phyloP scores from a whole-genome alignment of 2,113 vertebrate genomes.

The Acanthochromis polyacanthus region DNA sequence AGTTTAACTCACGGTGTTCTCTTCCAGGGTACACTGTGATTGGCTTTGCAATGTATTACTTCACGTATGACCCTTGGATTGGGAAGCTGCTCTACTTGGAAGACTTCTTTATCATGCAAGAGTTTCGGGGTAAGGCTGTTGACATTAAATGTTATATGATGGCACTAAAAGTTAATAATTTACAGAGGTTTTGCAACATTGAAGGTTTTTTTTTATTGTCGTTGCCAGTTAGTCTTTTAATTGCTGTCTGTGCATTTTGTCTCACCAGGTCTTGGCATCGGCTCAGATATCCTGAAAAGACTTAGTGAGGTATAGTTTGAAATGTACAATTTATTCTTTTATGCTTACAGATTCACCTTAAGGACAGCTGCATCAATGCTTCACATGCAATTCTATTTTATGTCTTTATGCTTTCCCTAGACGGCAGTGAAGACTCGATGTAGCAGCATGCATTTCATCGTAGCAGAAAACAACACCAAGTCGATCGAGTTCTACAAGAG shows the following conservation, averaged over 20 bases:
- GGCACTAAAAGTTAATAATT: slow-evolving; percentile 50
- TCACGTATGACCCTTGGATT: slow-evolving; percentile 86
- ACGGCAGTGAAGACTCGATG: slow-evolving; percentile 84
- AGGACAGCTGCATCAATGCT: not conserved
- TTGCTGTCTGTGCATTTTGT: slow-evolving; percentile 21
- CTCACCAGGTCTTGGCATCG: slow-evolving; percentile 81
- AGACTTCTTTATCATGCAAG: slow-evolving; percentile 86
- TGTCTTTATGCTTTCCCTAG: slow-evolving; percentile 61
- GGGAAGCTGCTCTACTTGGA: slow-evolving; percentile 87
- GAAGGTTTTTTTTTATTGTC: not conserved
- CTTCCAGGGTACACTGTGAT: slow-evolving; percentile 70
- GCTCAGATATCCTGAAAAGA: slow-evolving; percentile 83
- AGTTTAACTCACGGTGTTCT: not conserved
- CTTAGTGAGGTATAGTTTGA: slow-evolving; percentile 84
- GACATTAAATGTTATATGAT: not conserved
- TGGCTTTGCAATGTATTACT: slow-evolving; percentile 87
- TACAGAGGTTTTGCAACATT: not conserved
- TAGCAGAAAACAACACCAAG: slow-evolving; percentile 83
- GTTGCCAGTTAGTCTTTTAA: not conserved
- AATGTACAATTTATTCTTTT: not conserved
- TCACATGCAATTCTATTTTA: not conserved
- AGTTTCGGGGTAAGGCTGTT: slow-evolving; percentile 75
- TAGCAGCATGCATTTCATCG: slow-evolving; percentile 88
- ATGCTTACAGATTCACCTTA: not conserved
- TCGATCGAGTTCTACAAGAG: slow-evolving; percentile 82